phyloP scores from a whole-genome alignment of 2,888 invertebrate species.

The Eretmocerus hayati region DNA sequence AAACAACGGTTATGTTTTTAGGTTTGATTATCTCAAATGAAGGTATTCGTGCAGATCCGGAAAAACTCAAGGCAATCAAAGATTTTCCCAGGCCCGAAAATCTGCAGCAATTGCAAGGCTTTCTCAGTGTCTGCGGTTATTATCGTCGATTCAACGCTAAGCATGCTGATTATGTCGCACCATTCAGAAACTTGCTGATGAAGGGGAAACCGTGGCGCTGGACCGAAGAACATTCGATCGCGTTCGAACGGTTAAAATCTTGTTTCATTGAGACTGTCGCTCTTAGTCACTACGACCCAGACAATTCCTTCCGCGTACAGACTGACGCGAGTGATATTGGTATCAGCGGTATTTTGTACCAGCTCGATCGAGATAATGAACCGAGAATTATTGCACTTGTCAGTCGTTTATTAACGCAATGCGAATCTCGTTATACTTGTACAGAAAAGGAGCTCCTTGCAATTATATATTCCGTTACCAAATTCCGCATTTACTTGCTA shows the following conservation, averaged over 20 bases:
- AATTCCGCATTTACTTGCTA: constrained; percentile 29
- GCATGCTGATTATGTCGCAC: background rate
- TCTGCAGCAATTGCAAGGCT: background rate
- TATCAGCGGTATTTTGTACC: constrained; percentile 25
- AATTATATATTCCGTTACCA: constrained; percentile 24
- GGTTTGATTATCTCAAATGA: background rate
- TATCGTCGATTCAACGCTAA: background rate
- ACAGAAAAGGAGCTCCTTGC: constrained; percentile 30
- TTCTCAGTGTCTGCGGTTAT: background rate
- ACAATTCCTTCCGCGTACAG: constrained; percentile 14
- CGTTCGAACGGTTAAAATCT: background rate
- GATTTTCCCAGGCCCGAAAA: background rate
- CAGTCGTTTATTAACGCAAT: constrained; percentile 22
- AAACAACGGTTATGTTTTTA: background rate
- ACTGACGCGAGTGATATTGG: constrained; percentile 16
- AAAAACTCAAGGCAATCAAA: background rate
- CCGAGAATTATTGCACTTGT: constrained; percentile 22
- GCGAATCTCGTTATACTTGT: constrained; percentile 25
- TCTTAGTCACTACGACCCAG: constrained; percentile 4
- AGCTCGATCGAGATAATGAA: constrained; percentile 12
- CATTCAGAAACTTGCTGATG: background rate
- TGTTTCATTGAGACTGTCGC: constrained; percentile 10
- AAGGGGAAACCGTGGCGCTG: background rate
- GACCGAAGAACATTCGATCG: background rate
- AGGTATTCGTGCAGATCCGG: background rate